Conservation (phyloP, 2,113 vertebrate genomes). For the Empidonax traillii region DNA sequence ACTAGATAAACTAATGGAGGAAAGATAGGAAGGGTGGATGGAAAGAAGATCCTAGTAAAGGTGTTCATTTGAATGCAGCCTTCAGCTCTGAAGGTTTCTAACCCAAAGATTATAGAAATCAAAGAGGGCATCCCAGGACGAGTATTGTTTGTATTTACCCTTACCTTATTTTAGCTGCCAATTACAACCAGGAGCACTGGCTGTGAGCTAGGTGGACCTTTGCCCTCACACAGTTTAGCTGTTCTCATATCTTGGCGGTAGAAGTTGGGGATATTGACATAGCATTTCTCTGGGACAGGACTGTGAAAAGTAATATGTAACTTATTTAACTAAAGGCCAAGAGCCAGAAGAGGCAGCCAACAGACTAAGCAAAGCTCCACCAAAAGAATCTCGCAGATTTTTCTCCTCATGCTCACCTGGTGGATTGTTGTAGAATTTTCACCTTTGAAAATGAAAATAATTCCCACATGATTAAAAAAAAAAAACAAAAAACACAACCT, state of each 20-base stretch:
- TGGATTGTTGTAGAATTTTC: not conserved
- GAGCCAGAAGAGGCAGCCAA: not conserved
- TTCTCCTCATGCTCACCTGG: fast-evolving
- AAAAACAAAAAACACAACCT: not conserved
- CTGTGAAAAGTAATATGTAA: conserved; percentile 35
- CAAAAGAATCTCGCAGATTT: not conserved
- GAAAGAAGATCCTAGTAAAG: not conserved
- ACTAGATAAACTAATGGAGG: not conserved
- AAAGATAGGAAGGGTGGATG: not conserved
- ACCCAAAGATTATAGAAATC: not conserved
- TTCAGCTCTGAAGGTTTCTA: not conserved
- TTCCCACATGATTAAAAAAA: not conserved
- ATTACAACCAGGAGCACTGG: not conserved
- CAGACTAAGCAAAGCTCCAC: not conserved
- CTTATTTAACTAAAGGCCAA: conserved; percentile 8
- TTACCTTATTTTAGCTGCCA: not conserved
- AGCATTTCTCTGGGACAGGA: not conserved
- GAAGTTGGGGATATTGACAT: not conserved
- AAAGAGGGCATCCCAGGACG: not conserved
- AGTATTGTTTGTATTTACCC: not conserved
- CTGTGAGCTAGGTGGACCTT: conserved; percentile 4
- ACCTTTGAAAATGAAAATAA: not conserved
- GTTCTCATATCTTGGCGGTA: not conserved
- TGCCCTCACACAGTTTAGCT: not conserved
- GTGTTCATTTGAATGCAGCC: not conserved